Percentiles rank a stretch among this genome's conserved stretches.
Conservation (phyloP, 1,140 invertebrate species). For the Procambarus virginalis region DNA sequence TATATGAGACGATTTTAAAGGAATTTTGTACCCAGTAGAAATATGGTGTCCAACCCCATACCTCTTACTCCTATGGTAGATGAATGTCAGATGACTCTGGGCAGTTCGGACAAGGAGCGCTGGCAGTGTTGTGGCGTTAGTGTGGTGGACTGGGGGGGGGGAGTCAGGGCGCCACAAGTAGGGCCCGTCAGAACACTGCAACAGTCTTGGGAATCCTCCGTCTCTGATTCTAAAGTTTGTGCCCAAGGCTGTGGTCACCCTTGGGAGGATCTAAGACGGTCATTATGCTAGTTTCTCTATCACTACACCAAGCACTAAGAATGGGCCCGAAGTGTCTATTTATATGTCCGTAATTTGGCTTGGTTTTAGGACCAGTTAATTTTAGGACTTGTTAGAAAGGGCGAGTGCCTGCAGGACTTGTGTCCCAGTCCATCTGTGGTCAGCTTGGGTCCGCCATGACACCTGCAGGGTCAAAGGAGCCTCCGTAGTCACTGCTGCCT, state of each 20-base stretch:
- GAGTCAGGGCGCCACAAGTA: no score
- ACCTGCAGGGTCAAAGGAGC: not conserved
- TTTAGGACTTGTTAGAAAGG: not conserved
- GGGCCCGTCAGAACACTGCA: no score
- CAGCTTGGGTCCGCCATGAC: no score
- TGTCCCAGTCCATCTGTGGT: not conserved
- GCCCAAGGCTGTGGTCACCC: no score
- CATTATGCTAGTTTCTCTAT: not conserved
- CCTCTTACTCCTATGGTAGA: not conserved
- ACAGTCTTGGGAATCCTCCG: no score
- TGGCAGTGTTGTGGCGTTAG: not conserved
- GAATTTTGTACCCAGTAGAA: conserved; percentile 2
- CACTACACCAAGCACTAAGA: not conserved
- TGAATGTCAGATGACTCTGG: not conserved
- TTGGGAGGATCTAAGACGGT: no score
- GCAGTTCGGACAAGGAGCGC: not conserved
- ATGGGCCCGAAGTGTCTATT: not conserved
- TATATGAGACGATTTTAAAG: not conserved
- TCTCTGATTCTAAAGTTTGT: no score
- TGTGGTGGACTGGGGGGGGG: no score
- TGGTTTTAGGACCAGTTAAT: not conserved
- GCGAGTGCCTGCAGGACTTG: not conserved
- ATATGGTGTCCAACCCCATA: not conserved
- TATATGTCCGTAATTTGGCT: not conserved
- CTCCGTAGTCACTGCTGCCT: not conserved